Base-by-base conservation (phyloP, 2,797 vertebrate genomes). In the Rhynchotus rufescens region DNA sequence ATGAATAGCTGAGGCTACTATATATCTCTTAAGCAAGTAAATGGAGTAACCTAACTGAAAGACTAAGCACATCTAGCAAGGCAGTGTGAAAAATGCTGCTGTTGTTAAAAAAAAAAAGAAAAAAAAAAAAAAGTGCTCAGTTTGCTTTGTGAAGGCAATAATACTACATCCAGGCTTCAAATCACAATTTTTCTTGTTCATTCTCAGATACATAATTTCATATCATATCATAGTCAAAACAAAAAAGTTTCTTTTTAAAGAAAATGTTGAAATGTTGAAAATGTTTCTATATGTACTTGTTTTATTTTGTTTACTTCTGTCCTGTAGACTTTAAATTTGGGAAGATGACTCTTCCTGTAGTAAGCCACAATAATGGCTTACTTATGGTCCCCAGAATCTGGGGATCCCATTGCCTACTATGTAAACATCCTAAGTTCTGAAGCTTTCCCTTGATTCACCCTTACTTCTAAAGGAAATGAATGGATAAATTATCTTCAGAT, bases 11-110 rank as follows among this genome's bases (percentile, higher is more conserved):
- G 9, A 66, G 19, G 12, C 16, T 59, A 62, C 4, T 20, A 54
- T 21, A 7, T 38, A 20, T 49, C 17, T 51, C 42, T 42, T 45
- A 64, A 76, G 9, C 12, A 84, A 80, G 28, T 25, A 77, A 80
- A 83, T 26, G 1, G 2, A 85, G 6, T 22, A 30, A 86, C 45
- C 14, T 6, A n/a, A 6, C 19, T 4, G 4, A 88, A 56, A 83
- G 4, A 47, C 6, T 64, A 73, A 67, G 3, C 20, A 62, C 0
- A 1, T 14, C 3, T 72, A 34, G 9, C 3, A 36, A 94, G 26
- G 7, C 30, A 67, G 17, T 6, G 4, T 15, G 32, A 61, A 72
- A 16, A 71, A 80, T 89, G 49, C 0, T 12, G 19, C 4, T 40
- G 74, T 44, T n/a, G n/a, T n/a, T n/a, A 52, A 77, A 36, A 21